Evolutionary conservation across 2,797 vertebrate genomes (phyloP).

Genomic region (Acipenser ruthenus): DNA sequence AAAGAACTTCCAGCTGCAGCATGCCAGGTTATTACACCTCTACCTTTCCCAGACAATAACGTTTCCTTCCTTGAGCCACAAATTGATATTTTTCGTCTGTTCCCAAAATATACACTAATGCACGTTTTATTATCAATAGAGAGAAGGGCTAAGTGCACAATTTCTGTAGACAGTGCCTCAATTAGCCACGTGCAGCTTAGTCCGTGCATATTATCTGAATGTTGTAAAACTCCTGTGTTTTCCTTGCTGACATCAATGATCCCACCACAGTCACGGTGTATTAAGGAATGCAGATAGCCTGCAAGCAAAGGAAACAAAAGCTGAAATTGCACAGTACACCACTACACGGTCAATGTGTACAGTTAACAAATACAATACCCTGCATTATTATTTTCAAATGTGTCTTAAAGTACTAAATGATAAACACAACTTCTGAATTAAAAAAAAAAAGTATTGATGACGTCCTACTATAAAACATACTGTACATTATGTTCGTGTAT

Average conservation of each 20-base stretch:
- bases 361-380: too few species aligned
- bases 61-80: constrained; percentile 12
- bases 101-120: constrained; percentile 32
- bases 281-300: constrained; percentile 21
- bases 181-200: constrained; percentile 42
- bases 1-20: not conserved
- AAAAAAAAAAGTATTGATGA: too few species aligned
- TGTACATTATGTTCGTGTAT: too few species aligned
- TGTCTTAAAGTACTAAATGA: too few species aligned
- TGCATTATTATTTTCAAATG: too few species aligned
- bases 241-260: constrained; percentile 14
- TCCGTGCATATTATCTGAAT: constrained; percentile 1
- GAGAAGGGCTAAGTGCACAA: constrained; percentile 26
- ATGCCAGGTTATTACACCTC: constrained; percentile 43
- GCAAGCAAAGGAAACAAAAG: not conserved
- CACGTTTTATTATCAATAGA: constrained; percentile 24
- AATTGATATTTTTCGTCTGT: not conserved
- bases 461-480: too few species aligned
- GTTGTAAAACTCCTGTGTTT: constrained; percentile 23
- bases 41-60: constrained; percentile 33
- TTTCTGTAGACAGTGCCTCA: constrained; percentile 23
- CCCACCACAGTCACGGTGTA: constrained; percentile 19
- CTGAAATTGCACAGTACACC: too few species aligned
- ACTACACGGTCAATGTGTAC: too few species aligned
- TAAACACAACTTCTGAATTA: too few species aligned